Base-by-base conservation (phyloP, 2,113 vertebrate species). In the Anoura caudifer region DNA sequence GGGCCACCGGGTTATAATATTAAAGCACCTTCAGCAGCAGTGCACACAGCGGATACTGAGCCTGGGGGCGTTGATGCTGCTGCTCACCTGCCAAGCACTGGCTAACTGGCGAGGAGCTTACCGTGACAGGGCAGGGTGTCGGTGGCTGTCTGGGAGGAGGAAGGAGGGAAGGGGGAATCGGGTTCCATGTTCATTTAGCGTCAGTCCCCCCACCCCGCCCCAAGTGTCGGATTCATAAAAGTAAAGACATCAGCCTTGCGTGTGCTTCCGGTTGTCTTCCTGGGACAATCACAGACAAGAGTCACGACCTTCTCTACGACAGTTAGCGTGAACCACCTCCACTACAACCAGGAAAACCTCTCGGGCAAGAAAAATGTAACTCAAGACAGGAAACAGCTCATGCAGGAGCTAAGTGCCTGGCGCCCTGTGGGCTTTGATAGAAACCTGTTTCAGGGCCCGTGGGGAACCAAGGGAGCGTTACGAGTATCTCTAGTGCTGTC, bases 241-340 rank as follows among this genome's bases (percentile, higher is more conserved):
- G 72, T 67, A 72, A 31, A 82, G 91, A 97, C 24, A 59, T 38
- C 1, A 33, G 81, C 11, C 36, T 87, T 94, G 56, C 95, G 94
- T 91, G 80, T 86, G 75, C 33, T 36, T 96, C 36, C 31, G 43
- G 1, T 2, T 82, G 79, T 52, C 97, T 75, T 75, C 83, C 41
- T 95, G 76, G 82, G 97, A 85, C 89, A 97, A 73, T 81, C 83
- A 88, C 0, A 91, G 93, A 90, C 54, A 76, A 84, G 5, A 69
- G 41, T 22, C 56, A 9, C 86, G 93, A 87, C 76, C 52, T 96
- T 87, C 67, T 92, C 56, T 89, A 31, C 9, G 83, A 20, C 31
- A 80, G 26, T 94, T 94, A 96, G 76, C 20, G 12, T 92, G 70
- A 96, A 96, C 97, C 95, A 92, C 77, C 5, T 59, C 79, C 97